Percentiles rank a stretch among this genome's conserved stretches.
phyloP scores from a whole-genome alignment of 2,797 vertebrate species.

The Danionella dracula region DNA sequence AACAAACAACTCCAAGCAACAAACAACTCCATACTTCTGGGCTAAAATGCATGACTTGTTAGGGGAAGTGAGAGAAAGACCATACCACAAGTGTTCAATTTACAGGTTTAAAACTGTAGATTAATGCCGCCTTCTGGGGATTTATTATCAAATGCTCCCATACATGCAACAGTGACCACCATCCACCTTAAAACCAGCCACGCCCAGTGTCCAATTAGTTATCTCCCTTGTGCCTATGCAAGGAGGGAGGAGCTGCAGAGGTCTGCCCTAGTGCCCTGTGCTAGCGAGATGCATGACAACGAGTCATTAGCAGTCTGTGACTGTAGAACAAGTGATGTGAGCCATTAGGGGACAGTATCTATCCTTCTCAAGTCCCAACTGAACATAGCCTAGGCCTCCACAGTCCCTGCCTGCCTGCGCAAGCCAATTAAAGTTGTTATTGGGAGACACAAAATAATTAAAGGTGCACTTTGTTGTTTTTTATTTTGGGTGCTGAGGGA shows the following conservation, averaged over 20 bases:
- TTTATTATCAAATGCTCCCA: conserved; percentile 71
- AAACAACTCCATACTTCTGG: conserved; percentile 27
- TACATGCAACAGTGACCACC: conserved; percentile 68
- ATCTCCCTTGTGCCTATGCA: conserved; percentile 66
- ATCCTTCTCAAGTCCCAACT: conserved; percentile 65
- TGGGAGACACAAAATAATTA: conserved; percentile 69
- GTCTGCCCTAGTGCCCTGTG: conserved; percentile 59
- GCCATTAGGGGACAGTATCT: conserved; percentile 59
- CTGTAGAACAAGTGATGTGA: conserved; percentile 46
- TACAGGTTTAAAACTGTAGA: conserved; percentile 71
- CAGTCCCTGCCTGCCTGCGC: conserved; percentile 63
- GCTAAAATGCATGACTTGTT: conserved; percentile 12
- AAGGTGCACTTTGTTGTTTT: conserved; percentile 61
- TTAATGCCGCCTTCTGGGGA: conserved; percentile 69
- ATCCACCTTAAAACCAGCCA: conserved; percentile 70
- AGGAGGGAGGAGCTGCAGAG: conserved; percentile 62
- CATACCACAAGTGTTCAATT: conserved; percentile 59
- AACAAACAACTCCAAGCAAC: neutral
- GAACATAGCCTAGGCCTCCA: conserved; percentile 49
- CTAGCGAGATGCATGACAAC: conserved; percentile 52
- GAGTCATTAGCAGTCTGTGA: conserved; percentile 64
- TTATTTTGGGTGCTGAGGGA: conserved; percentile 54
- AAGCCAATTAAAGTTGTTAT: conserved; percentile 71
- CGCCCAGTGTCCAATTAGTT: conserved; percentile 65
- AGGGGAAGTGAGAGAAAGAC: conserved; percentile 11